Evolutionary conservation across 2,113 vertebrate species (phyloP).

Genomic region (Archocentrus centrarchus): DNA sequence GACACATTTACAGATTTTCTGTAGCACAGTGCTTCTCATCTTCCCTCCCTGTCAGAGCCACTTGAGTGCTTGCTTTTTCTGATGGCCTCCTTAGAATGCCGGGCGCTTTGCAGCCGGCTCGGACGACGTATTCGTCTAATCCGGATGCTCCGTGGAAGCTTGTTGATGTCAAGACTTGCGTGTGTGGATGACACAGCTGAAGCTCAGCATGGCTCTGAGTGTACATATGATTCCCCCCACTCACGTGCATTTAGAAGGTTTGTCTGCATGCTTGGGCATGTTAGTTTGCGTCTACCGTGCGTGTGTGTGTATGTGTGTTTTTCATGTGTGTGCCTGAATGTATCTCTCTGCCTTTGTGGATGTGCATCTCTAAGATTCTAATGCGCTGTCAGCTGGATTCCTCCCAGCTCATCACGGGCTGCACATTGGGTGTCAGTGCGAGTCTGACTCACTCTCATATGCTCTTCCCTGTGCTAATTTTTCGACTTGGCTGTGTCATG

Average conservation of each 20-base stretch:
- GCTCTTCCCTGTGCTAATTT: conserved; percentile 70
- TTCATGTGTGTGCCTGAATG: conserved; percentile 38
- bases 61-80: conserved; percentile 29
- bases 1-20: conserved; percentile 51
- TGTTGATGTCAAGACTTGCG: conserved; percentile 43
- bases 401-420: conserved; percentile 70
- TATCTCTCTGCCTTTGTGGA: conserved; percentile 51
- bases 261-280: conserved; percentile 8
- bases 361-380: conserved; percentile 62
- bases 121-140: conserved; percentile 44
- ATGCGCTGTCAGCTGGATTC: conserved; percentile 77
- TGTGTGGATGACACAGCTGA: conserved; percentile 34
- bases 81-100: conserved; percentile 35
- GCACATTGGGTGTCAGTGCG: conserved; percentile 74
- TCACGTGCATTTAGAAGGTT: conserved; percentile 24
- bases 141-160: conserved; percentile 29
- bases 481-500: conserved; percentile 65
- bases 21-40: conserved; percentile 14
- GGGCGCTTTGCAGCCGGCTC: background rate
- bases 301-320: conserved; percentile 23
- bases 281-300: background rate
- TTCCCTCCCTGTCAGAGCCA: conserved; percentile 26
- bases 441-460: conserved; percentile 79
- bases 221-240: conserved; percentile 5
- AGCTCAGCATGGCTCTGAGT: background rate